Evolutionary conservation across 2,113 vertebrate species (phyloP), one percentile per base, ranked within the genome.

Genomic region (Scatophagus argus): DNA sequence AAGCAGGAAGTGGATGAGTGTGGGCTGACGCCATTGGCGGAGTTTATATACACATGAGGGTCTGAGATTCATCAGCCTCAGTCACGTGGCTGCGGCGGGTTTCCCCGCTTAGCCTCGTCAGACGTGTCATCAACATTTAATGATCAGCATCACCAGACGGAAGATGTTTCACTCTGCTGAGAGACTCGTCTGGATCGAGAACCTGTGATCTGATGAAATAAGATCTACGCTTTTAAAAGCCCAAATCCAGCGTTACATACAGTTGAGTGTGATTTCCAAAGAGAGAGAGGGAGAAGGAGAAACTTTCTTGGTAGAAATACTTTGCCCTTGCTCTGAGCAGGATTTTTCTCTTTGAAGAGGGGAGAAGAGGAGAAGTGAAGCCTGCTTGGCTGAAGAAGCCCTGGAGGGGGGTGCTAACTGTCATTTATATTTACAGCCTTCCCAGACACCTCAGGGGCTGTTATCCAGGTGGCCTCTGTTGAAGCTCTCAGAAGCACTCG

Each of bases 381-480:
- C 32, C 81, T 86, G 82, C 79, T 71, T 87, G 86, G 89, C 81
- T 87, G 84, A 82, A 87, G 84, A 77, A 83, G 75, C 82, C 89
- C 86, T 82, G 85, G 82, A 85, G 86, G 85, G 58, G 87, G 87
- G 87, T 79, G 89, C 79, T 86, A 91, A 87, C 92, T 93, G 91
- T 93, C 92, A 92, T 91, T 91, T 92, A 89, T 92, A 93, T 94
- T 94, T 94, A 93, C 93, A 92, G 89, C 91, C 91, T 89, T 88
- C 70, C 74, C 81, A 88, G 81, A 91, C 89, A 93, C 92, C 92
- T 91, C 41, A 9, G 77, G 91, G 91, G 87, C 86, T 90, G 79
- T 88, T 90, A 91, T 93, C 92, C 93, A 93, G 94, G 92, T 94
- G 93, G 93, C 91, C 93, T 91, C 85, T 82, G 87, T 87, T 87